Base-by-base conservation (phyloP, 2,113 vertebrate species). In the Apistogramma diplotaenia region DNA sequence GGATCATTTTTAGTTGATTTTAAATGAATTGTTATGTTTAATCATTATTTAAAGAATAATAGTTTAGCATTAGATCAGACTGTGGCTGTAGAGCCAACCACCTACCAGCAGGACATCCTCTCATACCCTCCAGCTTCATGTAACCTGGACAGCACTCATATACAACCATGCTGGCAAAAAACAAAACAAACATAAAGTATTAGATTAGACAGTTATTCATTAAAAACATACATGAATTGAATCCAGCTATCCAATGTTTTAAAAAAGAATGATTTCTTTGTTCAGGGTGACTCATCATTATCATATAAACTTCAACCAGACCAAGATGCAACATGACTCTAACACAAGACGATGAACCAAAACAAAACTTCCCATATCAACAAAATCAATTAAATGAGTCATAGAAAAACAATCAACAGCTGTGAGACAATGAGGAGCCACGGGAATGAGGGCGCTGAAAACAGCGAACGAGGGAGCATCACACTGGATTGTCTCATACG, bases 101-200 rank as follows among this genome's bases (percentile, higher is more conserved):
- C 90, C 0, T 94, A 99, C 98, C 98, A 96, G 98, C 98, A 83
- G 98, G 97, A 65, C 98, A 99, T 75, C 98, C 98, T 89, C 62
- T 96, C 11, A 33, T 95, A 35, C 95, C 96, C 5, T 99, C 96
- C 93, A 99, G 94, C 89, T 91, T 95, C 95, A 97, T 99, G 85
- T 99, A 99, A 4, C 98, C 98, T 77, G 98, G 98, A 82, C 98
- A 99, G 78, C 98, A 99, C 87, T 99, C 98, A 78, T 99, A 99
- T 31, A 98, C 54, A 9, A 98, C 93, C 51, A 92, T 88, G 57
- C 98, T 99, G 90, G 25, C 40, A 60, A 74, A 15, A 76, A 21
- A 65, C 5, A 54, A 54, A 21, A 3, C 2, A 57, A 12, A 57
- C 33, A 35, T 35, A 9, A 81, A 16, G 53, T 15, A 8, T 76